phyloP scores from a whole-genome alignment of 2,797 vertebrate species.

The Manis pentadactyla region DNA sequence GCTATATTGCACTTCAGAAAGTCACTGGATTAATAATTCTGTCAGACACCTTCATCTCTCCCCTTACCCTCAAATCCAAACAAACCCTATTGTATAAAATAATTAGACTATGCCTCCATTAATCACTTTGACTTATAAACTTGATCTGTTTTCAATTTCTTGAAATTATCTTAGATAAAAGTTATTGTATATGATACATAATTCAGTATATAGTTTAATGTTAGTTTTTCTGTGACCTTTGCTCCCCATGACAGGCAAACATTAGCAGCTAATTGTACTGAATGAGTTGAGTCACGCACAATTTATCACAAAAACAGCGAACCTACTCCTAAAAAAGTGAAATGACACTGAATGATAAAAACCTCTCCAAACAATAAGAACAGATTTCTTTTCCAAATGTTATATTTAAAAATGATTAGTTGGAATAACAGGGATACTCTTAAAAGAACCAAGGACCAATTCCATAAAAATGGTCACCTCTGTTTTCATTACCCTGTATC shows the following conservation, averaged over 20 bases:
- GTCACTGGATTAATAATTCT: slow-evolving; percentile 32
- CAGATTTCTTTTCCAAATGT: neutral
- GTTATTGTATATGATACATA: neutral
- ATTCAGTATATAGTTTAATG: slow-evolving; percentile 31
- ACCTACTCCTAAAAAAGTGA: neutral
- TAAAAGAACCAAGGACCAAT: neutral
- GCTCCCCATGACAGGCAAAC: neutral
- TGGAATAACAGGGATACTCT: neutral
- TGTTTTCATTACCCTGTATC: neutral
- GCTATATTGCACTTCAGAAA: slow-evolving; percentile 17
- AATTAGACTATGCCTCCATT: slow-evolving; percentile 52
- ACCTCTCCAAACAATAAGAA: neutral
- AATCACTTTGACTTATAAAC: slow-evolving; percentile 33
- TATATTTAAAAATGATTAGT: neutral
- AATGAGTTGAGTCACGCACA: neutral
- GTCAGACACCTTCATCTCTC: neutral
- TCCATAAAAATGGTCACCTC: neutral
- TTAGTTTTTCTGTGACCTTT: slow-evolving; percentile 9
- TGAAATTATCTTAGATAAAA: slow-evolving; percentile 65
- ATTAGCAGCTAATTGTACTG: neutral
- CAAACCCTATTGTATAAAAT: neutral
- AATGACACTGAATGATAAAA: neutral
- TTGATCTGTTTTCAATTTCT: slow-evolving; percentile 59
- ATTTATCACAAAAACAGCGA: neutral
- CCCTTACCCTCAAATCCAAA: neutral